Conservation (phyloP, 1,140 invertebrate genomes). For the Piezodorus guildinii region DNA sequence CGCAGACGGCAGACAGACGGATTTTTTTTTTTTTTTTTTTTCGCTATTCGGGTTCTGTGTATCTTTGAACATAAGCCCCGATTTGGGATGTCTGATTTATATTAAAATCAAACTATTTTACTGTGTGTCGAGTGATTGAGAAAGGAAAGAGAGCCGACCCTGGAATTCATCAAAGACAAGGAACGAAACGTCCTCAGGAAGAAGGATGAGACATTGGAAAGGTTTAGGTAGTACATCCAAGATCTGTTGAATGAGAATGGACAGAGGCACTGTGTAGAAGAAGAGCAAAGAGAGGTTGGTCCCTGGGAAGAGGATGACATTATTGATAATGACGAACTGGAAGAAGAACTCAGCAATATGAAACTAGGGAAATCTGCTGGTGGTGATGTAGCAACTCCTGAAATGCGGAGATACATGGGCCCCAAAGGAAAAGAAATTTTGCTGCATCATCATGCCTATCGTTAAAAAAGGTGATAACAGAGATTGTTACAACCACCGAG, state of each 20-base stretch:
- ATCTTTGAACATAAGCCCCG: too few species aligned
- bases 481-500: neutral
- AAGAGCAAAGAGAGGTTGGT: neutral
- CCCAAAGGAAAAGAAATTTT: neutral
- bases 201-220: neutral
- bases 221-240: neutral
- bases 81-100: too few species aligned
- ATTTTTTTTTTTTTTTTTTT: too few species aligned
- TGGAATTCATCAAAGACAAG: neutral
- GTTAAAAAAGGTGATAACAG: neutral
- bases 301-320: neutral
- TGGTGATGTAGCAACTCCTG: neutral
- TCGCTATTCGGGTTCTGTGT: too few species aligned
- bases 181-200: neutral
- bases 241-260: neutral
- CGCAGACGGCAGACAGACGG: too few species aligned
- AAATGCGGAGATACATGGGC: neutral
- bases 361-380: neutral
- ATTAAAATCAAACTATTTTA: too few species aligned
- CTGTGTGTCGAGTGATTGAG: too few species aligned
- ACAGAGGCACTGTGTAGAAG: neutral
- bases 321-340: neutral
- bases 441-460: neutral
- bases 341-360: neutral
- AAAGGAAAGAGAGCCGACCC: neutral